Evolutionary conservation across 2,797 vertebrate species (phyloP).

Genomic region (Enteromius argenteus): DNA sequence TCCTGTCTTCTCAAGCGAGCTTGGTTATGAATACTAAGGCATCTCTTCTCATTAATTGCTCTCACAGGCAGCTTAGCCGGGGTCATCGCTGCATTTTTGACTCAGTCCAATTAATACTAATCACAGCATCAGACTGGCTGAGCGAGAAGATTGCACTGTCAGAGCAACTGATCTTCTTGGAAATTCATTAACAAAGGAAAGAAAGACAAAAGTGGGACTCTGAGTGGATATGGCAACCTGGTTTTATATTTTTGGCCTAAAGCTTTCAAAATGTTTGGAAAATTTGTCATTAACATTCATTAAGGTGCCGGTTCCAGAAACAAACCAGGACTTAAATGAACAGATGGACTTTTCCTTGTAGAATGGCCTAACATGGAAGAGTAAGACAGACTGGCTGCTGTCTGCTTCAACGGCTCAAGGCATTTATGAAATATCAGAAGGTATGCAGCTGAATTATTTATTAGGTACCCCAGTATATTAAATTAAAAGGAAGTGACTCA

Average conservation of each 20-base stretch:
- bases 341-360: constrained; percentile 29
- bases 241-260: constrained; percentile 1
- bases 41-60: constrained; percentile 54
- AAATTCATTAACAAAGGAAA: constrained; percentile 37
- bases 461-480: constrained; percentile 54
- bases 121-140: constrained; percentile 49
- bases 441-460: constrained; percentile 58
- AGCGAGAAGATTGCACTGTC: constrained; percentile 38
- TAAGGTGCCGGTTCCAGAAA: constrained; percentile 20
- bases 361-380: constrained; percentile 21
- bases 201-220: neutral
- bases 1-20: constrained; percentile 9
- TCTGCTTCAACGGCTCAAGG: constrained; percentile 47
- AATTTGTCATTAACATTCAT: constrained; percentile 36
- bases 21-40: constrained; percentile 41
- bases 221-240: neutral
- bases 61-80: constrained; percentile 54
- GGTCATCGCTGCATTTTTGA: constrained; percentile 56
- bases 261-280: constrained; percentile 12
- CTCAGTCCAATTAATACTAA: constrained; percentile 57
- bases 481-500: constrained; percentile 58
- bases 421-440: constrained; percentile 54
- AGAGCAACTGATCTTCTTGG: constrained; percentile 35
- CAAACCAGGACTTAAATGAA: constrained; percentile 33
- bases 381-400: constrained; percentile 51